Conservation (phyloP, 2,113 vertebrate species). For the Nerophis lumbriciformis region DNA sequence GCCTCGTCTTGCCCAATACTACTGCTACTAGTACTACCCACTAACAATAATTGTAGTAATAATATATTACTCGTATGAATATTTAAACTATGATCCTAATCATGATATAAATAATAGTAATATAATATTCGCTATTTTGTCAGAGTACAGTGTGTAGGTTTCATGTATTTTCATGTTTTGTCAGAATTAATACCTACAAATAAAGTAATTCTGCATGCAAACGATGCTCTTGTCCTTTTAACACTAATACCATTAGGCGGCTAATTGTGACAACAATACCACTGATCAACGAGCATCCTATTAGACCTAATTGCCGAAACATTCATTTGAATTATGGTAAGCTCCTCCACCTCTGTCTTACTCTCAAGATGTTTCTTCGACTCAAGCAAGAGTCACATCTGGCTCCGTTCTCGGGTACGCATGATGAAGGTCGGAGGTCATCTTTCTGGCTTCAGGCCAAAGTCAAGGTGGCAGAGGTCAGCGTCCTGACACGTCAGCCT, state of each 20-base stretch:
- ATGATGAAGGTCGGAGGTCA: slow-evolving; percentile 69
- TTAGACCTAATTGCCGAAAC: not conserved
- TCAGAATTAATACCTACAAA: too few relatives aligned
- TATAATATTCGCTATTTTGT: too few relatives aligned
- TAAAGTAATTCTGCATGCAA: slow-evolving; percentile 18
- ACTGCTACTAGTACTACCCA: too few relatives aligned
- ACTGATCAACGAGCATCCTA: slow-evolving; percentile 74
- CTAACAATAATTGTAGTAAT: too few relatives aligned
- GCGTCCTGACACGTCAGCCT: slow-evolving; percentile 73
- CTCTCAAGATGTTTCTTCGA: slow-evolving; percentile 40
- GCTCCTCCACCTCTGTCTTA: slow-evolving; percentile 65
- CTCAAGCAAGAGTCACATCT: slow-evolving; percentile 42
- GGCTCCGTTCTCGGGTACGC: slow-evolving; percentile 3
- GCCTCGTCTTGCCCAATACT: too few relatives aligned
- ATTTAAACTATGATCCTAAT: too few relatives aligned
- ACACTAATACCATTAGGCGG: slow-evolving; percentile 56
- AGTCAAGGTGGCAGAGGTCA: slow-evolving; percentile 82
- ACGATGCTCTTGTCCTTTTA: slow-evolving; percentile 83
- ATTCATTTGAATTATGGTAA: slow-evolving; percentile 84
- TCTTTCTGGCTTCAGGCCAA: slow-evolving; percentile 77
- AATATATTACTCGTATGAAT: too few relatives aligned
- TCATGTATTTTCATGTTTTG: too few relatives aligned
- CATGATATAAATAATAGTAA: too few relatives aligned
- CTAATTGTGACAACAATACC: slow-evolving; percentile 74
- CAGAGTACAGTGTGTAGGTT: too few relatives aligned